A percentile compares a stretch with the other conserved stretches of the same genome.
These are phyloP conservation scores for Remorina albescens DNA, from an alignment of 2,797 vertebrate genomes.

Conservation along the genomic window DNA sequence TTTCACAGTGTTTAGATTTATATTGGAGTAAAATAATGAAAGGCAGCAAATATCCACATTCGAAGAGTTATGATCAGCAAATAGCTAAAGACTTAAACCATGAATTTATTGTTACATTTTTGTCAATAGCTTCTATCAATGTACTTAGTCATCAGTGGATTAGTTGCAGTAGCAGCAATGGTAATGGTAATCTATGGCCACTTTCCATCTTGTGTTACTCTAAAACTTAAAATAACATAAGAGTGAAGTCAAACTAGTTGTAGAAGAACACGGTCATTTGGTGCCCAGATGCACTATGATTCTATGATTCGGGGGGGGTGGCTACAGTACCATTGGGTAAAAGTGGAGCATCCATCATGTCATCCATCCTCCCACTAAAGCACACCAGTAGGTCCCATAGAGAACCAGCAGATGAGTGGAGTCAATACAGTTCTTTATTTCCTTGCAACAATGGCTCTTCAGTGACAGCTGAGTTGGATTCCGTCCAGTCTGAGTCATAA, in stretches of 20 bases:
- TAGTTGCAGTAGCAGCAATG: neutral
- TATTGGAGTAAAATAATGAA: neutral
- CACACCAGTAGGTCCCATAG: constrained; percentile 50
- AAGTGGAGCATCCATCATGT: constrained; percentile 43
- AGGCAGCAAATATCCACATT: neutral
- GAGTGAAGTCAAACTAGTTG: constrained; percentile 1
- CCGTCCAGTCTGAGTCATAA: constrained; percentile 75
- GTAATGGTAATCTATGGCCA: neutral
- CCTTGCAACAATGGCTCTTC: constrained; percentile 74
- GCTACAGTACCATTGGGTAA: constrained; percentile 1
- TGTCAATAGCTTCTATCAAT: neutral
- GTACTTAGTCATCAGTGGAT: neutral
- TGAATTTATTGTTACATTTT: neutral
- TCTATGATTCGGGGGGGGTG: neutral
- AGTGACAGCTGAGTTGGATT: constrained; percentile 73
- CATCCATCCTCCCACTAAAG: constrained; percentile 65
- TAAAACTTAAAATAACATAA: no score
- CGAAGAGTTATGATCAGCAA: neutral
- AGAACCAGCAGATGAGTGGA: constrained; percentile 66
- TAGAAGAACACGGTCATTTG: neutral
- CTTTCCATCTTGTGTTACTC: neutral
- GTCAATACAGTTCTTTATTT: constrained; percentile 79
- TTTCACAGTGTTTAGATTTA: neutral
- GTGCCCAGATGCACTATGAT: neutral
- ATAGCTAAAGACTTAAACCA: neutral